These are phyloP conservation scores for Enteromius anoplus DNA, from an alignment of 2,797 vertebrate species.

Conservation along the genomic window DNA sequence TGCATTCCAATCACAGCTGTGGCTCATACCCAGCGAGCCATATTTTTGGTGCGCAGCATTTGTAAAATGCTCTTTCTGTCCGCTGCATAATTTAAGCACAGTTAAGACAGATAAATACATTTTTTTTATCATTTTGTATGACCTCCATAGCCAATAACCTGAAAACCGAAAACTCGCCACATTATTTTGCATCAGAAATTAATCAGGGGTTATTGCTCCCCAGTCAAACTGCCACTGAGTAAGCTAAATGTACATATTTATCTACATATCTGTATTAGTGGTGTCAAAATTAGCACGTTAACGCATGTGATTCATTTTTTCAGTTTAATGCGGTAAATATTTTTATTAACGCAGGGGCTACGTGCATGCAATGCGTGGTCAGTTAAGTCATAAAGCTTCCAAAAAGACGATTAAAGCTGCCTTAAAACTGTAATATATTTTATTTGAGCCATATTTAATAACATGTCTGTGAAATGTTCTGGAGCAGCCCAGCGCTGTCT, in stretches of 20 bases:
- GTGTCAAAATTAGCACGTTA: too few relatives aligned
- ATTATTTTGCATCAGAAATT: not conserved
- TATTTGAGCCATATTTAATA: too few relatives aligned
- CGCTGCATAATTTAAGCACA: not conserved
- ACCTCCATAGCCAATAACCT: not conserved
- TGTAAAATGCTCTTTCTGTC: constrained; percentile 21
- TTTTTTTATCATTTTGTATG: not conserved
- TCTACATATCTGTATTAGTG: not conserved
- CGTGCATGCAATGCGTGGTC: too few relatives aligned
- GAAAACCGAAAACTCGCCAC: not conserved
- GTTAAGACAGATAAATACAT: not conserved
- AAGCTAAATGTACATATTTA: constrained; percentile 12
- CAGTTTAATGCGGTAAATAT: too few relatives aligned
- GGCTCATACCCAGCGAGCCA: constrained; percentile 36
- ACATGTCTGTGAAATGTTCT: too few relatives aligned
- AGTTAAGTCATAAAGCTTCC: too few relatives aligned
- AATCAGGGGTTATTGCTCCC: not conserved
- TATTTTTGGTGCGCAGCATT: constrained; percentile 15
- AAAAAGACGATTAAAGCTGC: too few relatives aligned
- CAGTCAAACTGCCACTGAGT: not conserved
- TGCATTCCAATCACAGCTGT: constrained; percentile 52
- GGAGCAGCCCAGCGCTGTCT: too few relatives aligned
- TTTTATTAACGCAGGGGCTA: too few relatives aligned
- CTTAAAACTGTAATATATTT: too few relatives aligned
- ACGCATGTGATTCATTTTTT: too few relatives aligned